A percentile compares a stretch with the other conserved stretches of the same genome.
Evolutionary conservation across 2,797 vertebrate species (phyloP).

Genomic region (Danio albolineatus): DNA sequence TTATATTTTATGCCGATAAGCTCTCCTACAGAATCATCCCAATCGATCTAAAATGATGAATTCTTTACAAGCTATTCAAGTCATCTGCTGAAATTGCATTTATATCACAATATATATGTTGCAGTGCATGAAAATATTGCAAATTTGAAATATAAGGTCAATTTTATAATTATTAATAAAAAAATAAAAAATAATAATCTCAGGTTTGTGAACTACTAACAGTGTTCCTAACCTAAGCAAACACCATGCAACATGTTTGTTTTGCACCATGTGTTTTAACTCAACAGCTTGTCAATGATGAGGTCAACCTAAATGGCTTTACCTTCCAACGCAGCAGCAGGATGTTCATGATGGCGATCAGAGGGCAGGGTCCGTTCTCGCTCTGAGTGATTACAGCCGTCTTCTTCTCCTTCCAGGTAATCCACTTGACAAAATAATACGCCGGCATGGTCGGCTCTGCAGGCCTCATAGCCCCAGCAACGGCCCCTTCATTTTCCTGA

Average conservation of each 20-base stretch:
- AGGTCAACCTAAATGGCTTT: conserved; percentile 9
- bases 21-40: no score
- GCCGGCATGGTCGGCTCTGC: conserved; percentile 65
- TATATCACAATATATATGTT: no score
- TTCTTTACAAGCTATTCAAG: no score
- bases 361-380: conserved; percentile 91
- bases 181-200: no score
- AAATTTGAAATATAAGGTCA: neutral
- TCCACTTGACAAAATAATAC: conserved; percentile 93
- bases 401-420: conserved; percentile 91
- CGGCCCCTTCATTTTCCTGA: neutral
- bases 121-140: no score
- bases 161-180: no score
- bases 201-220: neutral
- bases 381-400: conserved; percentile 92
- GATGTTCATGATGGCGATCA: conserved; percentile 94
- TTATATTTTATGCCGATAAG: no score
- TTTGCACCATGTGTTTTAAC: neutral
- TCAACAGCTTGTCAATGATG: neutral
- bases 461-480: conserved; percentile 22
- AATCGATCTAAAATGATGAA: no score
- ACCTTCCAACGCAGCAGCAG: conserved; percentile 95
- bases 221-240: neutral
- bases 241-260: neutral
- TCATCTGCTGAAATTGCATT: no score